Conservation (phyloP, 2,888 invertebrate species). For the Arctia plantaginis region DNA sequence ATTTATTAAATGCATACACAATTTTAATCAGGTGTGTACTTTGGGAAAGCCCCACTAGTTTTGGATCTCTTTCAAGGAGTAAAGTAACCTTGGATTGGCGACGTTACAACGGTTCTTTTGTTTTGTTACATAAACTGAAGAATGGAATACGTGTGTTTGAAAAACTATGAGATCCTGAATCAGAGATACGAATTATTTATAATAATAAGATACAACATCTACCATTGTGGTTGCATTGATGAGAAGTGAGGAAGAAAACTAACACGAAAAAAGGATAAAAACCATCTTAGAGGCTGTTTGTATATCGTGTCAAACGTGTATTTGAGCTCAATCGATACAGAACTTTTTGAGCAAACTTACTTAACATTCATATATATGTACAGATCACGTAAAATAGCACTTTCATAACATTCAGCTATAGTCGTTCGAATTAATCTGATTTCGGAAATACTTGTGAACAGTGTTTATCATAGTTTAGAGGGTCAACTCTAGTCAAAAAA, state of each 20-base stretch:
- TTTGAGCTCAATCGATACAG: too few species aligned
- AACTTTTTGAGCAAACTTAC: too few species aligned
- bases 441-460: not conserved
- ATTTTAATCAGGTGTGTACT: not conserved
- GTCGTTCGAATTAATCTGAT: not conserved
- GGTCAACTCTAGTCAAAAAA: not conserved
- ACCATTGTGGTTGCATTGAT: not conserved
- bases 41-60: not conserved
- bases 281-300: too few species aligned
- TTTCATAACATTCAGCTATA: not conserved
- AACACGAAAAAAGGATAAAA: too few species aligned
- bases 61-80: not conserved
- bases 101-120: too few species aligned
- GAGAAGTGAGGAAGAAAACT: too few species aligned
- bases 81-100: too few species aligned
- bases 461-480: not conserved
- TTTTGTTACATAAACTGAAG: too few species aligned
- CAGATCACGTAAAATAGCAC: not conserved
- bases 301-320: too few species aligned
- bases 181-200: conserved; percentile 48
- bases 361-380: too few species aligned
- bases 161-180: conserved; percentile 33
- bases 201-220: conserved; percentile 3
- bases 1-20: not conserved
- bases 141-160: not conserved